phyloP scores from a whole-genome alignment of 2,113 vertebrate species.

The Amphiprion ocellaris region DNA sequence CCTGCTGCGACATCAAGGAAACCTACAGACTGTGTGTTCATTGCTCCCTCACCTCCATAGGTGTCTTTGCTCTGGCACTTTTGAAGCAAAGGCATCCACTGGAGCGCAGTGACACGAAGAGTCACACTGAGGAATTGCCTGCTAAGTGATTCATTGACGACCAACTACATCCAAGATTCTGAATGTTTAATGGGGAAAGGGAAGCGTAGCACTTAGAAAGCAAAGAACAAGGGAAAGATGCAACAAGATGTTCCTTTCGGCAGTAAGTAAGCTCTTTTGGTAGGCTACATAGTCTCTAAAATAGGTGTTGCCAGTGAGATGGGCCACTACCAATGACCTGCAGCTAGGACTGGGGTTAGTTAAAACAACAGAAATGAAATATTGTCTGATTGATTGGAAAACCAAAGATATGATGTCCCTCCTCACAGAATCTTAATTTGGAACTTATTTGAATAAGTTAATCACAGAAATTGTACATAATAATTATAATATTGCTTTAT shows the following conservation, averaged over 20 bases:
- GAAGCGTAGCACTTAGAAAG: not conserved
- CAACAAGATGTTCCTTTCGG: conserved; percentile 1
- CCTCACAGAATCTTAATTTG: too few species aligned
- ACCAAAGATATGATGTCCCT: not conserved
- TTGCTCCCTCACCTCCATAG: conserved; percentile 23
- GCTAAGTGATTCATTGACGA: conserved; percentile 20
- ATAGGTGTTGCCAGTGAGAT: not conserved
- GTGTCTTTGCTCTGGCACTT: conserved; percentile 16
- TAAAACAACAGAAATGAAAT: not conserved
- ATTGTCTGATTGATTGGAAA: not conserved
- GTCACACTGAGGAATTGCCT: conserved; percentile 13
- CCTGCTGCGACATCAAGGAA: conserved; percentile 8
- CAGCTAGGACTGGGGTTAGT: not conserved
- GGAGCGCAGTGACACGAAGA: conserved; percentile 35
- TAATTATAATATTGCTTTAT: not conserved
- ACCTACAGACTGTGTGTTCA: conserved; percentile 20
- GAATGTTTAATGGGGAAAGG: conserved; percentile 1
- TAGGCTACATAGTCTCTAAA: not conserved
- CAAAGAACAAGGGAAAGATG: conserved; percentile 15
- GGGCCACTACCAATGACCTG: not conserved
- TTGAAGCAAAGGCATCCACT: conserved; percentile 33
- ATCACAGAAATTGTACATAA: not conserved
- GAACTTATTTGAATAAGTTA: not conserved
- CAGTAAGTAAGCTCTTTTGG: not conserved
- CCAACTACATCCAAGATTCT: conserved; percentile 19